These are phyloP conservation scores for Mizuhopecten yessoensis DNA, from an alignment of 1,140 invertebrate genomes.

Conservation along the genomic window DNA sequence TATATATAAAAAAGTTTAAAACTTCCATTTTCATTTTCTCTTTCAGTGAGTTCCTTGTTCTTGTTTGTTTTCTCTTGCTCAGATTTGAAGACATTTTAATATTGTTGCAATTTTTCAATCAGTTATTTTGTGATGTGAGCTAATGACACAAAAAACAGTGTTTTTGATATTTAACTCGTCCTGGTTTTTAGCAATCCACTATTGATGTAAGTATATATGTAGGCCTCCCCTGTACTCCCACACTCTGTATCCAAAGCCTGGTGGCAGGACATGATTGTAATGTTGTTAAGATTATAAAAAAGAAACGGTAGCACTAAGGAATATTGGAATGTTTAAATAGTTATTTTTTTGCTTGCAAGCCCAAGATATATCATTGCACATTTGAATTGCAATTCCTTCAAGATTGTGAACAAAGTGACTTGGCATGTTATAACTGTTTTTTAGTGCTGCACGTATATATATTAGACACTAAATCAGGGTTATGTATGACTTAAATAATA, in stretches of 20 bases:
- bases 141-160: neutral
- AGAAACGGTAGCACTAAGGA: no score
- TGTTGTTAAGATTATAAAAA: neutral
- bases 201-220: conserved; percentile 58
- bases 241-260: neutral
- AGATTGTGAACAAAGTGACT: neutral
- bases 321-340: neutral
- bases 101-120: no score
- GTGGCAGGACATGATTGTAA: neutral
- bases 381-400: neutral
- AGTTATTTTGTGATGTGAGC: neutral
- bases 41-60: no score
- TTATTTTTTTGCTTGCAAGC: neutral
- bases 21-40: no score
- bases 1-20: no score
- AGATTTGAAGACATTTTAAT: no score
- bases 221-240: neutral
- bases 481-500: neutral
- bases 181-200: conserved; percentile 55
- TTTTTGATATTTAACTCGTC: neutral
- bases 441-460: neutral
- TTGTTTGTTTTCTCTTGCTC: no score
- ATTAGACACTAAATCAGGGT: neutral
- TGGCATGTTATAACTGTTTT: neutral
- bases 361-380: neutral